These are phyloP conservation scores for Muntiacus muntjak DNA, from an alignment of 2,113 vertebrate species.

Conservation along the genomic window DNA sequence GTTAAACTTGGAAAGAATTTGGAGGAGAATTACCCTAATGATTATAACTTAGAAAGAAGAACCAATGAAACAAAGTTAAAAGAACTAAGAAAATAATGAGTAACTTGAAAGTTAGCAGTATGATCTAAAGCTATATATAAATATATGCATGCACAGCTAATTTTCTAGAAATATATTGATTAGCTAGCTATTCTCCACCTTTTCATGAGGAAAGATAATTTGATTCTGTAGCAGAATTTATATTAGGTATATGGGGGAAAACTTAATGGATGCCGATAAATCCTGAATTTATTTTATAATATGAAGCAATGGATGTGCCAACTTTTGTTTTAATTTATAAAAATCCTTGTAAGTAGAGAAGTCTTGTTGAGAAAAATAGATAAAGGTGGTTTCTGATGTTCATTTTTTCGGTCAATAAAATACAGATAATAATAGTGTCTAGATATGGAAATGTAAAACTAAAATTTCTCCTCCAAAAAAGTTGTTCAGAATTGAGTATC, in stretches of 20 bases:
- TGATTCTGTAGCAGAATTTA: conserved; percentile 13
- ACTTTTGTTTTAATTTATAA: conserved; percentile 22
- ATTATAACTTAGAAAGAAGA: conserved; percentile 32
- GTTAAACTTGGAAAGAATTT: conserved; percentile 7
- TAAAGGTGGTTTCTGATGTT: background rate
- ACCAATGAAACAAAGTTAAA: background rate
- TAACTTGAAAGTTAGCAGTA: background rate
- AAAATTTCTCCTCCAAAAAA: background rate
- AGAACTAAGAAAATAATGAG: background rate
- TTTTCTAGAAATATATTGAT: background rate
- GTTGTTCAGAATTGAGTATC: background rate
- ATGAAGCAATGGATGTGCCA: background rate
- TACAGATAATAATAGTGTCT: background rate
- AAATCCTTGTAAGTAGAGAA: background rate
- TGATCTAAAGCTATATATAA: background rate
- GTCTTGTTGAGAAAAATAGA: background rate
- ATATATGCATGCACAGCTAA: background rate
- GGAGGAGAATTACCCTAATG: background rate
- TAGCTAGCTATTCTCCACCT: background rate
- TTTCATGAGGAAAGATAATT: background rate
- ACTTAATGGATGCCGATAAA: background rate
- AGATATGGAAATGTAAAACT: background rate
- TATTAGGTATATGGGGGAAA: background rate
- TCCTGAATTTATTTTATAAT: background rate
- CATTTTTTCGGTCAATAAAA: background rate